Evolutionary conservation across 1,140 invertebrate species (phyloP), one percentile per base, ranked within the genome.

Genomic region (Stenopsyche tienmushanensis): DNA sequence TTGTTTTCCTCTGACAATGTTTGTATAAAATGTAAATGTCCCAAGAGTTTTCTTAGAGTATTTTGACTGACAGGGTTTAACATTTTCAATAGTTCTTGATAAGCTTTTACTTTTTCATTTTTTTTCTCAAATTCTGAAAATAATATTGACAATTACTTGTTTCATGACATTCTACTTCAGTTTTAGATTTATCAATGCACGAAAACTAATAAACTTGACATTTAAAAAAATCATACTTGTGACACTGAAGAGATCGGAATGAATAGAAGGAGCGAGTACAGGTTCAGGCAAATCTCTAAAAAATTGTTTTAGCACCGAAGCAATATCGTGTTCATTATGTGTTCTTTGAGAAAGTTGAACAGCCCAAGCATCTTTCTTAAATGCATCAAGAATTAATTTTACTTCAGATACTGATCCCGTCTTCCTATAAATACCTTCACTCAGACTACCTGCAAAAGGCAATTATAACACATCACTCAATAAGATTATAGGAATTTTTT

Each of bases 291-390:
- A 76, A 71, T 90, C 89, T 44, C 92, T 79, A 71, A 95, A 88
- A 73, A 93, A 95, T 70, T 91, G 79, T 74, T 95, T 94, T 0
- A 96, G 77, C 5, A 88, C 90, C 25, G 87, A 90, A 1, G 92
- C 89, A 1, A 95, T 92, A 72, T 96, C 93, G 77, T 94, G 90
- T 71, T 93, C 92, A 0, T 86, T 85, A 72, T 90, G 91, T 20
- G 87, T 85, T 26, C 85, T 84, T 3, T 82, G 77, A 1, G 86
- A 88, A 25, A 96, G 83, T 75, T 92, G 88, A 1, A 93, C 90
- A 15, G 86, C 83, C 84, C 91, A 93, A 18, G 92, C 90, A 79
- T 96, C 91, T 65, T 85, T 82, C 34, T 88, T 82, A 71, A 96
- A 92, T 52, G 83, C 78, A 2, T 85, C 82, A 25, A 94, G 76